phyloP scores from a whole-genome alignment of 2,888 invertebrate genomes.

The Parapristionchus giblindavisi region DNA sequence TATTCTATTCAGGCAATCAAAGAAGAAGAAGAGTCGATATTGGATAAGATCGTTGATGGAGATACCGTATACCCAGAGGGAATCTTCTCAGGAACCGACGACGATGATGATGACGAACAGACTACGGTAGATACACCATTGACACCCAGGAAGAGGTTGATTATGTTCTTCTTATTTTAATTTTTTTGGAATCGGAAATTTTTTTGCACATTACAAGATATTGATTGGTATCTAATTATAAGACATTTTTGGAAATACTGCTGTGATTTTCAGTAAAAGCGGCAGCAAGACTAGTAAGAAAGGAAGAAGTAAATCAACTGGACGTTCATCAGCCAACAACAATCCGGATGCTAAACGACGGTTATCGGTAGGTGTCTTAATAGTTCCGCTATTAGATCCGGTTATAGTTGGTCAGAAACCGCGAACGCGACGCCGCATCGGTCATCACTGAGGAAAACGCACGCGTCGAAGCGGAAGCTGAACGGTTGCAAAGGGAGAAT shows the following conservation, averaged over 20 bases:
- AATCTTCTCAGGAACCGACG: conserved; percentile 25
- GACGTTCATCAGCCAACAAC: neutral
- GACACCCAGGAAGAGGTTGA: neutral
- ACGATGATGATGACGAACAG: neutral
- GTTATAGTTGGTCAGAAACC: conserved; percentile 21
- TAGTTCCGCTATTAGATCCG: neutral
- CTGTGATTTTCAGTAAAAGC: neutral
- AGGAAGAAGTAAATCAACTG: conserved; percentile 1
- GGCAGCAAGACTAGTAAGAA: neutral
- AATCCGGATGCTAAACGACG: conserved; percentile 6
- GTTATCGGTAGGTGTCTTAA: neutral
- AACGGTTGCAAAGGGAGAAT: conserved; percentile 32
- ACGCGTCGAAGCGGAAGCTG: conserved; percentile 20
- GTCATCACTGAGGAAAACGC: conserved; percentile 17
- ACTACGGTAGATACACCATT: neutral
- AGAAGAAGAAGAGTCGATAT: conserved; percentile 25
- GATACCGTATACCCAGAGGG: conserved; percentile 6
- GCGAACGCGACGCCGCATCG: conserved; percentile 1
- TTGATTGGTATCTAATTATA: too few relatives aligned
- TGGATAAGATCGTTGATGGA: neutral
- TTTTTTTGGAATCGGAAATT: too few relatives aligned
- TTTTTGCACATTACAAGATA: too few relatives aligned
- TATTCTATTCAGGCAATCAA: conserved; percentile 22
- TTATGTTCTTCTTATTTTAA: too few relatives aligned
- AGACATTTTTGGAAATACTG: neutral